phyloP scores from a whole-genome alignment of 1,140 invertebrate species.

The Eufriesea mexicana region DNA sequence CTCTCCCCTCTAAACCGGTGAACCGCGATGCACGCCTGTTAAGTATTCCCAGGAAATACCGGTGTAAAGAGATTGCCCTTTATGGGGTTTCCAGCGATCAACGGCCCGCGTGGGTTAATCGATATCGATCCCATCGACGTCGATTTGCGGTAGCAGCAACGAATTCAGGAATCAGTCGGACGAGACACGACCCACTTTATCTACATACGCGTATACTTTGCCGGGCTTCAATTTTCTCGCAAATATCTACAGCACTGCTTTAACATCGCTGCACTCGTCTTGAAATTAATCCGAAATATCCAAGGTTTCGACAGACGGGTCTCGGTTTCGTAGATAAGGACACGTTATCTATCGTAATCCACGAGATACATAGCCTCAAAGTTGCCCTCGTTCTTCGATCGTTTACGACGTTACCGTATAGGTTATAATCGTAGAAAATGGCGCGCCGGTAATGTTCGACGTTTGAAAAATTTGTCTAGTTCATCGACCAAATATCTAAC shows the following conservation, averaged over 20 bases:
- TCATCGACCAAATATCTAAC: too few relatives aligned
- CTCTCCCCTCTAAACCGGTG: too few relatives aligned
- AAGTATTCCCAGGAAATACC: neutral
- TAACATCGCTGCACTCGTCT: too few relatives aligned
- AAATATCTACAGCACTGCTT: too few relatives aligned
- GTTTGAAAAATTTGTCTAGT: too few relatives aligned
- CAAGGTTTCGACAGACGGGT: slow-evolving; percentile 7
- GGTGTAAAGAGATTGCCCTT: slow-evolving; percentile 16
- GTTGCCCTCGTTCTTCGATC: neutral
- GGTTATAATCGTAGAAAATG: too few relatives aligned
- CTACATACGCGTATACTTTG: neutral
- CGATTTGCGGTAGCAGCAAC: neutral
- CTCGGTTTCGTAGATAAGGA: slow-evolving; percentile 31
- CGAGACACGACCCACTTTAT: slow-evolving; percentile 13
- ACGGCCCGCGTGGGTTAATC: slow-evolving; percentile 8
- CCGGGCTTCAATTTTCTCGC: slow-evolving; percentile 1
- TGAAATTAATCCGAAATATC: neutral
- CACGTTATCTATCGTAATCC: slow-evolving; percentile 12
- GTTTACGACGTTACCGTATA: neutral
- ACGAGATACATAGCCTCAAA: neutral
- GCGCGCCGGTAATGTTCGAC: too few relatives aligned
- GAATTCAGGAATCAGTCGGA: slow-evolving; percentile 31
- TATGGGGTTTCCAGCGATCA: slow-evolving; percentile 37
- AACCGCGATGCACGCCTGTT: neutral
- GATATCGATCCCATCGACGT: slow-evolving; percentile 25